Percentiles rank a stretch among this genome's conserved stretches.
Evolutionary conservation across 1,140 invertebrate genomes (phyloP).

Genomic region (Subanguina moxae): DNA sequence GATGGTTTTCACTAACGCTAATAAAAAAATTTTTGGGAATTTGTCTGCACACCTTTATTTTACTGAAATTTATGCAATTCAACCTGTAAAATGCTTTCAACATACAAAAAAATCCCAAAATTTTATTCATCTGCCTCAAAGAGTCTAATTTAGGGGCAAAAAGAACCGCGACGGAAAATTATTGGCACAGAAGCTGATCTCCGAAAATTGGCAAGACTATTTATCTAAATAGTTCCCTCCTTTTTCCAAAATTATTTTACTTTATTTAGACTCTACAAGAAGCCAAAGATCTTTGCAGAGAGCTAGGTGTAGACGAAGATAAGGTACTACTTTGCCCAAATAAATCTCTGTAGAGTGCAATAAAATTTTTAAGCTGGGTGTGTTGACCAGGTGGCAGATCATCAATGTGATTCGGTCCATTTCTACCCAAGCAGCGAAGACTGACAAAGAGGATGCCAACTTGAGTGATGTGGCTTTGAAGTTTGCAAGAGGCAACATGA

Average conservation of each 20-base stretch:
- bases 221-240: no score
- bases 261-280: conserved; percentile 74
- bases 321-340: conserved; percentile 65
- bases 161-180: conserved; percentile 80
- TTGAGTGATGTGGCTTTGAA: no score
- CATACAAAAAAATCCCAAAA: no score
- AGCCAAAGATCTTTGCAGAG: conserved; percentile 87
- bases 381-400: conserved; percentile 89
- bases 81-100: no score
- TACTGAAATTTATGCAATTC: no score
- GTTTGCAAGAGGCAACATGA: conserved; percentile 86
- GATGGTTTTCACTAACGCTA: no score
- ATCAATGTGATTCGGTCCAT: conserved; percentile 95
- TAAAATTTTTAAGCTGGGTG: background rate
- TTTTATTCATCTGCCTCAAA: no score
- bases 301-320: conserved; percentile 93
- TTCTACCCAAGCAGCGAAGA: conserved; percentile 95
- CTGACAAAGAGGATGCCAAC: conserved; percentile 54
- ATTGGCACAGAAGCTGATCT: conserved; percentile 98
- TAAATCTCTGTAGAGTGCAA: no score
- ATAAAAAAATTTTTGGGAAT: no score
- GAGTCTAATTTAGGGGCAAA: conserved; percentile 3
- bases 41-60: no score
- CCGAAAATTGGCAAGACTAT: conserved; percentile 68
- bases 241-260: no score